Evolutionary conservation across 2,797 vertebrate genomes (phyloP).

Genomic region (Pithecia hirsuta): DNA sequence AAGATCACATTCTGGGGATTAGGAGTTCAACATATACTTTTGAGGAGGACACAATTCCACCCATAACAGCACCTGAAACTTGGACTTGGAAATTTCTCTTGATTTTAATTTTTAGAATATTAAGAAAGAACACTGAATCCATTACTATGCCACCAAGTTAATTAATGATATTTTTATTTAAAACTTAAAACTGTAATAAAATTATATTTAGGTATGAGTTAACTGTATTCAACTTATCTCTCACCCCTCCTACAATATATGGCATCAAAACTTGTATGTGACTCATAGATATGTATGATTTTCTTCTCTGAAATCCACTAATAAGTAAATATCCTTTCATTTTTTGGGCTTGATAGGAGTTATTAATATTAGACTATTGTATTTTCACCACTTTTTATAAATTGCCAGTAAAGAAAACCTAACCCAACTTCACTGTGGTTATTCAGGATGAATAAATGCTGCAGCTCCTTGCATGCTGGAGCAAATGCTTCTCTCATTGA

Average conservation of each 20-base stretch:
- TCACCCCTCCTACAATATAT: background rate
- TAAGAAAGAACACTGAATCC: background rate
- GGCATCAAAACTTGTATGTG: background rate
- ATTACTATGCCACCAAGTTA: background rate
- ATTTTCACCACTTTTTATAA: background rate
- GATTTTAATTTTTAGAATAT: background rate
- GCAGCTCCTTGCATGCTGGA: background rate
- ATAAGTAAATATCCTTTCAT: background rate
- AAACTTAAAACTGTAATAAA: background rate
- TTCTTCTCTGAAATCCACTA: background rate
- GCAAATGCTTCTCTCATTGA: background rate
- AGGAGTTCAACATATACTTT: background rate
- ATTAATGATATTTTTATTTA: background rate
- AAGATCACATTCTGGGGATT: background rate
- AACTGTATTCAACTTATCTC: background rate
- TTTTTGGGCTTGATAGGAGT: background rate
- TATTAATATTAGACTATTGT: background rate
- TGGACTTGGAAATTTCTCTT: background rate
- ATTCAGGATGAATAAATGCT: background rate
- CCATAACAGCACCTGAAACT: background rate
- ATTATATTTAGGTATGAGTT: background rate
- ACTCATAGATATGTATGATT: background rate
- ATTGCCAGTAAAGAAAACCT: background rate
- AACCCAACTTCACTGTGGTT: background rate
- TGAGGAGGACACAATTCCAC: background rate